phyloP scores from a whole-genome alignment of 35 echinoderm and acorn worm species.

The Stichopus chloronotus region DNA sequence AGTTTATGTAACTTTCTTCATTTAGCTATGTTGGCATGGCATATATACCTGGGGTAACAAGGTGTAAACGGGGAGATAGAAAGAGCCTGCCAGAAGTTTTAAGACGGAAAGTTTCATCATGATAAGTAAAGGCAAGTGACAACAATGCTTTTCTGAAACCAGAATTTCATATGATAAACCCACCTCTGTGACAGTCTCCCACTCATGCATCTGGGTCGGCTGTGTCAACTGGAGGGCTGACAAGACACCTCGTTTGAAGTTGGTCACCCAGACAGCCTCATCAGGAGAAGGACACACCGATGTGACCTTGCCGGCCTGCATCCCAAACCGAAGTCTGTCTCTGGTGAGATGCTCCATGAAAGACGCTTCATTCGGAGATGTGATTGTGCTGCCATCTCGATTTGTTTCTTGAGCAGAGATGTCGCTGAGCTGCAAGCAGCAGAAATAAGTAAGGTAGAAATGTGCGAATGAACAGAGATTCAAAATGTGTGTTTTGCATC shows the following conservation, averaged over 20 bases:
- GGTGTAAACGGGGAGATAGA: too few relatives aligned
- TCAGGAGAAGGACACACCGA: constrained; percentile 68
- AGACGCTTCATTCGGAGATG: constrained; percentile 40
- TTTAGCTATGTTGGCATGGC: too few relatives aligned
- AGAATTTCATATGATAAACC: too few relatives aligned
- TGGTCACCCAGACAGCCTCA: constrained; percentile 63
- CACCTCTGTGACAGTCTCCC: constrained; percentile 22
- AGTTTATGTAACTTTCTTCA: too few relatives aligned
- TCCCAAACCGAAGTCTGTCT: constrained; percentile 59
- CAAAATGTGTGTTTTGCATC: too few relatives aligned
- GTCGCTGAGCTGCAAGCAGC: constrained; percentile 52
- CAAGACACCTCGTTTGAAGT: constrained; percentile 86
- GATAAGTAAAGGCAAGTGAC: too few relatives aligned
- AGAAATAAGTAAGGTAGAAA: background rate
- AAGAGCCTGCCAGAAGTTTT: too few relatives aligned
- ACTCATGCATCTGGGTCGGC: background rate
- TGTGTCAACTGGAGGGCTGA: constrained; percentile 73
- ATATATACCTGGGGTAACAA: too few relatives aligned
- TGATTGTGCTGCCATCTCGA: constrained; percentile 28
- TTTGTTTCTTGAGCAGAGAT: constrained; percentile 27
- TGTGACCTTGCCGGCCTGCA: constrained; percentile 71
- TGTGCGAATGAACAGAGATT: too few relatives aligned
- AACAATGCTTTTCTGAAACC: too few relatives aligned
- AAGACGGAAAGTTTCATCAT: too few relatives aligned
- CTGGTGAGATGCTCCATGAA: constrained; percentile 49